Evolutionary conservation across 1,140 invertebrate species (phyloP).

Genomic region (Metopolophium dirhodum): DNA sequence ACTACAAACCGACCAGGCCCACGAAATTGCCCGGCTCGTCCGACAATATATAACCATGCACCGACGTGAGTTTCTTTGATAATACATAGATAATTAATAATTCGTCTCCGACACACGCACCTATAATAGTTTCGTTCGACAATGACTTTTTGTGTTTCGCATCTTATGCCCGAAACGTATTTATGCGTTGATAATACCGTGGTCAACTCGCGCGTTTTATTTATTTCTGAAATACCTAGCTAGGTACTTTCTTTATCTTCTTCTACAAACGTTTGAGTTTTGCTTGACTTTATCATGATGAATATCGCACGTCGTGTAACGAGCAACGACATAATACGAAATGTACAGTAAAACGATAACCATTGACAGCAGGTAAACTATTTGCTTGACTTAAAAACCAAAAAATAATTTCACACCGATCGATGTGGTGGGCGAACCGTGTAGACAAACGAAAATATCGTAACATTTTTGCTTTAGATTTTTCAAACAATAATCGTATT

Average conservation of each 20-base stretch:
- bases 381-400: not conserved
- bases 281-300: not conserved
- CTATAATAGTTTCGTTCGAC: not conserved
- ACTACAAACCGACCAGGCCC: slow-evolving; percentile 95
- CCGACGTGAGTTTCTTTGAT: slow-evolving; percentile 60
- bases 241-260: not conserved
- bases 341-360: not conserved
- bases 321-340: not conserved
- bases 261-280: not conserved
- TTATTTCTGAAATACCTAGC: not conserved
- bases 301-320: not conserved
- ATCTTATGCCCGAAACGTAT: not conserved
- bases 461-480: not conserved
- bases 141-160: not conserved
- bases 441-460: too few species aligned
- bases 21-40: slow-evolving; percentile 93
- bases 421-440: not conserved
- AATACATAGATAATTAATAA: not conserved
- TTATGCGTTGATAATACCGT: not conserved
- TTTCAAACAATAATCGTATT: not conserved
- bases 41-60: slow-evolving; percentile 94
- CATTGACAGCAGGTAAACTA: not conserved
- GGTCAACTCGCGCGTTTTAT: not conserved
- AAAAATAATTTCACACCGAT: not conserved
- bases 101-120: not conserved